Base-by-base conservation (phyloP, 2,888 invertebrate genomes). In the Pterostichus niger region DNA sequence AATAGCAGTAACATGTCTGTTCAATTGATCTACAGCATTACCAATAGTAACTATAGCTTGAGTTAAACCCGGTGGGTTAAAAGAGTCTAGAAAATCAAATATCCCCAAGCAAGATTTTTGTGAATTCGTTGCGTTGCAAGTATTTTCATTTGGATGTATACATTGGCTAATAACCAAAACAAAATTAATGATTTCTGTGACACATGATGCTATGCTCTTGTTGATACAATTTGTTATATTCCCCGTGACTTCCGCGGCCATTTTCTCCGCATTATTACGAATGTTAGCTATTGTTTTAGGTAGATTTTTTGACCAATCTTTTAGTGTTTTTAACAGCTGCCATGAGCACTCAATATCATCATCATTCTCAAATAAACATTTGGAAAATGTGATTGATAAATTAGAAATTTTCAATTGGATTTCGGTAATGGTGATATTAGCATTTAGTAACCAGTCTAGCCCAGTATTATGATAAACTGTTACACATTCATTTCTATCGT, bases 241-340 rank as follows among this genome's bases (percentile, higher is more conserved):
- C 11, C 31, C 59, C n/a, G 1, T 17, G 4, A 31, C 9, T 59
- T 31, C 59, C 2, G 0, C 17, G 59, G 59, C 31, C 6, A 59
- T 59, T 31, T 31, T 9, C 2, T 59, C 31, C 24, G 59, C 59
- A 11, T 59, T 59, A 10, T 59, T 59, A 10, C 31, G 24, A 31
- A 59, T 9, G 59, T 2, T n/a, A 10, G 59, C 31, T 24, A 59
- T 59, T 59, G 17, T 59, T 59, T 59, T 3, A 31, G 59, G 59
- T 31, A 59, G 24, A 7, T 59, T 59, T 10, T 10, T 59, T 31
- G 31, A 54, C 54, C 54, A 54, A 54, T 15, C 31, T 6, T 31
- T 7, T n/a, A 31, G 10, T 59, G 59, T 59, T 31, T 59, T 9
- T 10, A 31, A 31, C 59, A 59, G 31, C 0, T 59, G 24, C 59